Base-by-base conservation (phyloP, 1,140 invertebrate species). In the Piezodorus guildinii region DNA sequence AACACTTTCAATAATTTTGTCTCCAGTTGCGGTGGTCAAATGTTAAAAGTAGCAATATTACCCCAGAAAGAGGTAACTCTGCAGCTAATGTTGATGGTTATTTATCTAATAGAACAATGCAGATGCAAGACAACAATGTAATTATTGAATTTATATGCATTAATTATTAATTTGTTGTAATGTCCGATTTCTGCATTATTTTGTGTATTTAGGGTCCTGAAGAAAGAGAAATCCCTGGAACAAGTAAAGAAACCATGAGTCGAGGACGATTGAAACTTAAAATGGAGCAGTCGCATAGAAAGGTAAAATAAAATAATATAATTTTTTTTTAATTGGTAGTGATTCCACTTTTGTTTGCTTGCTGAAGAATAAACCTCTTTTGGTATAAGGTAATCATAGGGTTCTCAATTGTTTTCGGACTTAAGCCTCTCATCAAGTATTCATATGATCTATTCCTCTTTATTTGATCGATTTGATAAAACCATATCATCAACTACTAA, bases 221-320 rank as follows among this genome's bases (percentile, higher is more conserved):
- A 61, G 64, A 65, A 23, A 30, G 58, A 23, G 58, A 60, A 19
- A n/a, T 39, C 6, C 51, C 59, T 19, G 39, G 44, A 39, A 52
- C 64, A 19, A 61, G 44, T 30, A 66, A 66, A 62, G 65, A 62
- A 46, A 46, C 17, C 16, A 43, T 62, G 74, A 70, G 54, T 69
- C 70, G 43, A 69, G 73, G 62, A 68, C 69, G 52, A 70, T 74
- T 77, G 62, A 65, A 74, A 74, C 59, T 44, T 61, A 68, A 67
- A 45, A 68, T 61, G 56, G 65, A 66, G 56, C 60, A 62, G 44
- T 65, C 64, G 1, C 60, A 65, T 25, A 66, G 62, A 63, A 66
- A 63, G 58, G 65, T 66, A 8, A 30, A 30, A 39, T 46, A 5
- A 30, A 30, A 30, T 30, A 30, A 5, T 5, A 30, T 5, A 30